Conservation (phyloP, 2,888 invertebrate species). For the Tachystola acroxantha region DNA sequence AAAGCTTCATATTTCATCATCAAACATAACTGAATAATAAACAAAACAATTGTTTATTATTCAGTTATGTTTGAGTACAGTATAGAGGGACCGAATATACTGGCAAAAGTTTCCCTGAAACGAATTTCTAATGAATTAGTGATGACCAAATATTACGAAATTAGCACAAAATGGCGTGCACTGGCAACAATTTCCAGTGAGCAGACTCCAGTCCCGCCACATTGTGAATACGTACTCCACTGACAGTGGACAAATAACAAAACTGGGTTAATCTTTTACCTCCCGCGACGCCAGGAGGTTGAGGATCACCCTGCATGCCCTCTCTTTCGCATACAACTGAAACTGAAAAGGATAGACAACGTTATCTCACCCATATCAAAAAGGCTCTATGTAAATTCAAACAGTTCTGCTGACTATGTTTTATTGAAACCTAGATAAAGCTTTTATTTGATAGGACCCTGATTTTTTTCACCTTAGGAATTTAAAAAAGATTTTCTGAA, state of each 20-base stretch:
- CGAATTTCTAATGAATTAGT: no score
- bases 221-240: conserved; percentile 76
- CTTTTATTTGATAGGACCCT: conserved; percentile 33
- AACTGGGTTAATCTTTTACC: conserved; percentile 78
- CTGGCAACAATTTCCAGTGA: background rate
- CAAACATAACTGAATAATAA: no score
- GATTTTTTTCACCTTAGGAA: conserved; percentile 61
- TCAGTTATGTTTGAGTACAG: no score
- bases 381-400: conserved; percentile 35
- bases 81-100: no score
- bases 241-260: conserved; percentile 79
- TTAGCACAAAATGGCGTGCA: no score
- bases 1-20: no score
- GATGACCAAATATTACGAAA: no score
- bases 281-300: conserved; percentile 60
- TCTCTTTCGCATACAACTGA: conserved; percentile 49
- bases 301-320: conserved; percentile 55
- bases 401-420: conserved; percentile 22
- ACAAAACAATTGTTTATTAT: no score
- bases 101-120: no score
- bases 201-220: conserved; percentile 55
- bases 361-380: conserved; percentile 25
- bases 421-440: conserved; percentile 32
- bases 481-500: conserved; percentile 61
- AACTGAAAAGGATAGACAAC: conserved; percentile 55